phyloP scores from a whole-genome alignment of 2,113 vertebrate genomes.

The Raja brachyura region DNA sequence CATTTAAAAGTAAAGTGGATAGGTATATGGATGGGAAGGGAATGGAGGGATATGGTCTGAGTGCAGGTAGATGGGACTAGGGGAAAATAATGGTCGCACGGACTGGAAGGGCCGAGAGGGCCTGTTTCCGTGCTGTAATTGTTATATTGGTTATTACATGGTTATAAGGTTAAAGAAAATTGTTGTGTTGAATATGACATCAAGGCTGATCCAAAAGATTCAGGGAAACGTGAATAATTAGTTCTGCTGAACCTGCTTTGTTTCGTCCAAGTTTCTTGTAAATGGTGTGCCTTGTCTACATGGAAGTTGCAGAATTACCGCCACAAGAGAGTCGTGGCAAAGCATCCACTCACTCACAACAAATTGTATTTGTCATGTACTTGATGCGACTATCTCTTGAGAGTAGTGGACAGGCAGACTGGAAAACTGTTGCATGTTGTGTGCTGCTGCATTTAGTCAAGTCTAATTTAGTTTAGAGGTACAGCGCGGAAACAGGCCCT shows the following conservation, averaged over 20 bases:
- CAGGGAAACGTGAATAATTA: neutral
- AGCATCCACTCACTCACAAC: neutral
- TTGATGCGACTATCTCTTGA: neutral
- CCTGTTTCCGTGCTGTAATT: too few relatives aligned
- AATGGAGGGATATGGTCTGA: too few relatives aligned
- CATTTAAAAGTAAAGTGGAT: too few relatives aligned
- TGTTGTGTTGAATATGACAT: neutral
- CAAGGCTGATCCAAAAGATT: neutral
- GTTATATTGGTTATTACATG: too few relatives aligned
- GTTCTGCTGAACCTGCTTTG: neutral
- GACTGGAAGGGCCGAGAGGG: too few relatives aligned
- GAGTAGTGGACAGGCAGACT: neutral
- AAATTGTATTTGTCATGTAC: neutral
- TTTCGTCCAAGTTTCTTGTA: neutral
- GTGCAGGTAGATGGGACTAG: too few relatives aligned
- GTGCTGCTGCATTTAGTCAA: neutral
- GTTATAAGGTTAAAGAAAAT: too few relatives aligned
- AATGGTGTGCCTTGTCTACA: too few relatives aligned
- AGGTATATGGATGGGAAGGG: too few relatives aligned
- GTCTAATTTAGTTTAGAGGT: too few relatives aligned
- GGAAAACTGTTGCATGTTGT: constrained; percentile 1
- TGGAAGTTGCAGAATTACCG: neutral
- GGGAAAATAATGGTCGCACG: too few relatives aligned
- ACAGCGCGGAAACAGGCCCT: too few relatives aligned
- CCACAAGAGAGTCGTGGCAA: neutral